phyloP scores from a whole-genome alignment of 1,140 invertebrate genomes.

The Leptinotarsa texana region DNA sequence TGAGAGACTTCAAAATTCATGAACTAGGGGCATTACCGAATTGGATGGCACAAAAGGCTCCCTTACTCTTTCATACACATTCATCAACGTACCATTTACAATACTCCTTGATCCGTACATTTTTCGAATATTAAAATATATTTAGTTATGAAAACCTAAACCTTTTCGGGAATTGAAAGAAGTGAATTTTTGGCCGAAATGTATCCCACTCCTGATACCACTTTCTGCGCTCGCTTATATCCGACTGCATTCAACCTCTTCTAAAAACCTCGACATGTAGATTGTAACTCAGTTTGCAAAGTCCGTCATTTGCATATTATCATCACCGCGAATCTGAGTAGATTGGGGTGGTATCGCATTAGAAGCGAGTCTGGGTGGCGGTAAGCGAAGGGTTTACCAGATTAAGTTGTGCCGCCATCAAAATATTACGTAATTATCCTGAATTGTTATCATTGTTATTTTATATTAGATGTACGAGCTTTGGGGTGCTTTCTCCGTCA shows the following conservation, averaged over 20 bases:
- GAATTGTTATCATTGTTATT: conserved; percentile 16
- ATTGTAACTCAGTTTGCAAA: background rate
- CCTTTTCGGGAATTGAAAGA: too few relatives aligned
- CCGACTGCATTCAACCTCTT: too few relatives aligned
- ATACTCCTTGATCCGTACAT: too few relatives aligned
- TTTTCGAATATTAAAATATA: too few relatives aligned
- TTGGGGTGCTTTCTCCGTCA: background rate
- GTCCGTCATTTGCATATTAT: conserved; percentile 19
- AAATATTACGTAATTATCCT: conserved; percentile 19
- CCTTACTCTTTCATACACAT: background rate
- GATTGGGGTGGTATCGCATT: conserved; percentile 7
- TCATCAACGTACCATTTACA: background rate
- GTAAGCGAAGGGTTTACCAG: conserved; percentile 18
- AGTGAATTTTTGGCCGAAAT: too few relatives aligned
- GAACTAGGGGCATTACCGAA: background rate
- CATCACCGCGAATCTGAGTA: background rate
- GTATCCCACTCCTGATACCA: too few relatives aligned
- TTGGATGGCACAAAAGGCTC: background rate
- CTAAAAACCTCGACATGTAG: background rate
- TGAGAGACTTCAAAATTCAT: background rate
- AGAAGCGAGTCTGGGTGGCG: background rate
- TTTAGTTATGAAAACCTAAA: too few relatives aligned
- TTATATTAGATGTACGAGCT: conserved; percentile 17
- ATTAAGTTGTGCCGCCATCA: conserved; percentile 20
- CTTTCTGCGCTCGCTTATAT: too few relatives aligned